A percentile compares a stretch with the other conserved stretches of the same genome.
Evolutionary conservation across 2,888 invertebrate species (phyloP).

Genomic region (Julus scandinavius): DNA sequence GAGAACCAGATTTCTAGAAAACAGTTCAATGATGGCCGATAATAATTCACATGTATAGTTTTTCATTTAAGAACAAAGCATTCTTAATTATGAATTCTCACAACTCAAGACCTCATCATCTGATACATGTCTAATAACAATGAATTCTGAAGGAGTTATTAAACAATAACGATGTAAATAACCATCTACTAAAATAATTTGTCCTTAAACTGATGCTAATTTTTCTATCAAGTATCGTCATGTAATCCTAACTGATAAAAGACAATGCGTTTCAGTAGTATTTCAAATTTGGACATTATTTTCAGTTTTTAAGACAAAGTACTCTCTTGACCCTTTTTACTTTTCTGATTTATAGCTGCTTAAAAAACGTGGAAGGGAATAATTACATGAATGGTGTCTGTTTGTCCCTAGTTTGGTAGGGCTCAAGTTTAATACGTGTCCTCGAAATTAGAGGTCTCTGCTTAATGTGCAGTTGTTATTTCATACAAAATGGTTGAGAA

Average conservation of each 20-base stretch:
- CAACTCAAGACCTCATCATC: no score
- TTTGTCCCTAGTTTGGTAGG: neutral
- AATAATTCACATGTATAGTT: no score
- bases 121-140: no score
- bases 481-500: neutral
- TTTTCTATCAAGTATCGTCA: neutral
- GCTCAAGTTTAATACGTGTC: neutral
- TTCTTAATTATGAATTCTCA: no score
- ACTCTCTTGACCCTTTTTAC: neutral
- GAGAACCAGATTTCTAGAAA: no score
- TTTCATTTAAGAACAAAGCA: no score
- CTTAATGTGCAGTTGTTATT: no score
- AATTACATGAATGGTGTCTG: neutral
- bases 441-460: slow-evolving; percentile 18
- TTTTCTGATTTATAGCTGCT: neutral
- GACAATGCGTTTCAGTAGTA: neutral
- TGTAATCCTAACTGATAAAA: neutral
- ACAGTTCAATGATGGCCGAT: no score
- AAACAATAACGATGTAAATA: no score
- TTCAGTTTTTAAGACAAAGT: neutral
- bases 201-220: neutral
- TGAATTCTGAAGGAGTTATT: no score
- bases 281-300: neutral
- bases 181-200: no score
- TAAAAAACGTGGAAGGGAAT: neutral